Percentiles rank a stretch among this genome's conserved stretches.
Conservation (phyloP, 2,888 invertebrate species). For the Lithophane semibrunnea region DNA sequence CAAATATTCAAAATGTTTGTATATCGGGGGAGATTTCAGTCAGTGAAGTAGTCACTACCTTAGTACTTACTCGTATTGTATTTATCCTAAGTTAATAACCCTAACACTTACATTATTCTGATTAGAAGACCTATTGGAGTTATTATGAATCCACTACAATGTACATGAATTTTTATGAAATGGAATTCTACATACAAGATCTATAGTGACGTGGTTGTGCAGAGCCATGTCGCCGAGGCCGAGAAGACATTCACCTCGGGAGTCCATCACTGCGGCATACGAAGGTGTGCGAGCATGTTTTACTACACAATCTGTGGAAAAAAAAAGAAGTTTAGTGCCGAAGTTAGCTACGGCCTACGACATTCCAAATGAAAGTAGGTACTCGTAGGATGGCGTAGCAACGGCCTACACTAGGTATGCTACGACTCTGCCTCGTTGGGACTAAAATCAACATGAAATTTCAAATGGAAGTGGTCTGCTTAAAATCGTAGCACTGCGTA, state of each 20-base stretch:
- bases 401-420: too few relatives aligned
- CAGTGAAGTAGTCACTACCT: neutral
- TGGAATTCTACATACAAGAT: conserved; percentile 88
- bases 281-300: conserved; percentile 91
- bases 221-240: conserved; percentile 96
- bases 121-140: too few relatives aligned
- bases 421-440: neutral
- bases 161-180: neutral
- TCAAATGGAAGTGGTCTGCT: neutral
- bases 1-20: neutral
- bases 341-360: neutral
- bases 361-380: neutral
- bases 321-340: neutral
- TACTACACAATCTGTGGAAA: conserved; percentile 77
- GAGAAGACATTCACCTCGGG: conserved; percentile 94
- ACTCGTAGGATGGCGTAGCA: neutral
- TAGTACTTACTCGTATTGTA: too few relatives aligned
- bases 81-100: too few relatives aligned
- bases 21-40: neutral
- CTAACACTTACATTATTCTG: too few relatives aligned
- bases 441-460: neutral
- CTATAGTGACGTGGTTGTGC: conserved; percentile 92
- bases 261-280: conserved; percentile 94
- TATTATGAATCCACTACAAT: too few relatives aligned
- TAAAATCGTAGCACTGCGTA: too few relatives aligned